phyloP scores from a whole-genome alignment of 2,888 invertebrate species.

The Petrolisthes cinctipes region DNA sequence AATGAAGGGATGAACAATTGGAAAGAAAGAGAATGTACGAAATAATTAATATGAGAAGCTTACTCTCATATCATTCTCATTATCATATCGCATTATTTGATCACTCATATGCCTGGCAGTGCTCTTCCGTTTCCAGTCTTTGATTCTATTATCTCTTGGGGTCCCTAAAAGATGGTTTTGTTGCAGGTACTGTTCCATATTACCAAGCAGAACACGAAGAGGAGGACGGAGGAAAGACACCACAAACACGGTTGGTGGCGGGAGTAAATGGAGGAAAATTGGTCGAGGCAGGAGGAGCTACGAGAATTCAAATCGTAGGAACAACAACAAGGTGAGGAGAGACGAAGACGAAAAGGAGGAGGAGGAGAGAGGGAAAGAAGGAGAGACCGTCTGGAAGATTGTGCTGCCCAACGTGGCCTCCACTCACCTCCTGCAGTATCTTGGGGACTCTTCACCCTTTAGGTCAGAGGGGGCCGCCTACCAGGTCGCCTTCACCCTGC shows the following conservation, averaged over 20 bases:
- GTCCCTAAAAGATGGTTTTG: too few species aligned
- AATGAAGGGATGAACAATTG: background rate
- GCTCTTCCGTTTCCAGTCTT: too few species aligned
- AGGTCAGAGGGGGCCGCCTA: slow-evolving; percentile 25
- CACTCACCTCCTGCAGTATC: slow-evolving; percentile 32
- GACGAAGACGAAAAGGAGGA: background rate
- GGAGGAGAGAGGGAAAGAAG: background rate
- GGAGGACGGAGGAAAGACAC: too few species aligned
- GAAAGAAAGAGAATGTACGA: slow-evolving; percentile 2
- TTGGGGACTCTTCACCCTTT: background rate
- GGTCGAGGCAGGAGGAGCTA: background rate
- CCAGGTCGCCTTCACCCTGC: slow-evolving; percentile 36
- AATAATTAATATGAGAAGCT: background rate
- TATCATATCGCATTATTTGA: too few species aligned
- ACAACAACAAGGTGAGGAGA: background rate
- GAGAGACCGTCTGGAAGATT: slow-evolving; percentile 6
- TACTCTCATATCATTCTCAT: too few species aligned
- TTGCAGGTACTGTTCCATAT: too few species aligned
- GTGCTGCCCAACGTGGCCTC: slow-evolving; percentile 49
- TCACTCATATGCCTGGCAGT: too few species aligned
- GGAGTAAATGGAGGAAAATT: too few species aligned
- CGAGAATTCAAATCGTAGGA: background rate
- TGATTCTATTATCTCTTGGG: too few species aligned
- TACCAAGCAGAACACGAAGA: too few species aligned
- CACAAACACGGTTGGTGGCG: too few species aligned